Conservation (phyloP, 2,888 invertebrate species). For the Cheilosia vulpina region DNA sequence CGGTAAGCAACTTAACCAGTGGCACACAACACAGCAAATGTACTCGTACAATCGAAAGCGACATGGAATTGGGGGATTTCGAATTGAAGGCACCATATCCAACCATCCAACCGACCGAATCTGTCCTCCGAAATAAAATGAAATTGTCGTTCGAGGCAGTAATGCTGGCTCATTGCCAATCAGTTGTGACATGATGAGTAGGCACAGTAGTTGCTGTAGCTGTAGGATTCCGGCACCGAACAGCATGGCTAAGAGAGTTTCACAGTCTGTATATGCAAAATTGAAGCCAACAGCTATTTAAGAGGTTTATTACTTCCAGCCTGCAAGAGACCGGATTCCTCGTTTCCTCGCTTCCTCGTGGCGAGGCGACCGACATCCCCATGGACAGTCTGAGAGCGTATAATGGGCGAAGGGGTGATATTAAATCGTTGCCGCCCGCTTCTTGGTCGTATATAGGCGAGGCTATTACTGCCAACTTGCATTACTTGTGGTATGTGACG, state of each 20-base stretch:
- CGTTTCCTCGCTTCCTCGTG: background rate
- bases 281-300: conserved; percentile 69
- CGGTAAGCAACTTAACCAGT: conserved; percentile 66
- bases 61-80: conserved; percentile 71
- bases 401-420: conserved; percentile 60
- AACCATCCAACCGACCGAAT: conserved; percentile 19
- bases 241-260: conserved; percentile 51
- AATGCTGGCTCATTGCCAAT: conserved; percentile 74
- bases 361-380: conserved; percentile 5
- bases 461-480: conserved; percentile 72
- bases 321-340: conserved; percentile 40
- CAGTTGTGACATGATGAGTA: conserved; percentile 75
- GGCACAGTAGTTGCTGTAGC: conserved; percentile 57
- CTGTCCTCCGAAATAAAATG: conserved; percentile 54
- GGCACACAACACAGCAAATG: conserved; percentile 55
- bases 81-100: conserved; percentile 42
- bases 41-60: conserved; percentile 74
- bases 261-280: conserved; percentile 65
- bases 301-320: conserved; percentile 71
- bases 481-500: conserved; percentile 72
- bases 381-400: conserved; percentile 43
- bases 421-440: conserved; percentile 34
- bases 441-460: conserved; percentile 24
- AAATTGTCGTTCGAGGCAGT: conserved; percentile 69
- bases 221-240: conserved; percentile 21